These are phyloP conservation scores for Nomada fucata DNA, from an alignment of 2,888 invertebrate species.

Conservation along the genomic window DNA sequence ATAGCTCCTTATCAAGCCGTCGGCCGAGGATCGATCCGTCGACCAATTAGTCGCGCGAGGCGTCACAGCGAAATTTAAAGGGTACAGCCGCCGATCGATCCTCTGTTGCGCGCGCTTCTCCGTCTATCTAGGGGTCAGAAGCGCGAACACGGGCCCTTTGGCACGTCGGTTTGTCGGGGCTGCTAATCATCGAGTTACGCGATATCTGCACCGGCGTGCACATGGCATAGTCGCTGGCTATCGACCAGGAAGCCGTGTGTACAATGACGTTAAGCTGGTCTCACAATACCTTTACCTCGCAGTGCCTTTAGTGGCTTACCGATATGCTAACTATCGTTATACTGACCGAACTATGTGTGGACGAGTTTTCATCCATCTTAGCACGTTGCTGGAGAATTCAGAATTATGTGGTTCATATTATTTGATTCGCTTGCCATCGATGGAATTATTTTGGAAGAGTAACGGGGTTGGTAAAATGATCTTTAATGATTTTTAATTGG, in stretches of 20 bases:
- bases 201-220: slow-evolving; percentile 61
- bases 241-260: slow-evolving; percentile 77
- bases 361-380: too few species aligned
- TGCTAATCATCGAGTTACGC: slow-evolving; percentile 74
- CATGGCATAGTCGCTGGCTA: slow-evolving; percentile 60
- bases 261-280: slow-evolving; percentile 29
- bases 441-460: too few species aligned
- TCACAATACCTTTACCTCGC: background rate
- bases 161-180: slow-evolving; percentile 63
- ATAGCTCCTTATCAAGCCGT: slow-evolving; percentile 24
- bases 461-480: too few species aligned
- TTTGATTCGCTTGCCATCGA: too few species aligned
- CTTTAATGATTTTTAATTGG: too few species aligned
- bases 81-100: slow-evolving; percentile 41
- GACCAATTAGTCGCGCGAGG: slow-evolving; percentile 38
- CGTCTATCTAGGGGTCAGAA: slow-evolving; percentile 25
- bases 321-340: too few species aligned
- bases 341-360: too few species aligned
- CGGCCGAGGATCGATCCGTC: slow-evolving; percentile 15
- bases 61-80: slow-evolving; percentile 45
- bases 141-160: slow-evolving; percentile 39
- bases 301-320: too few species aligned
- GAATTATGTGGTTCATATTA: too few species aligned
- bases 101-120: slow-evolving; percentile 30
- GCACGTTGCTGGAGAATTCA: too few species aligned